A percentile compares a stretch with the other conserved stretches of the same genome.
These are phyloP conservation scores for Dexiosoma caninum DNA, from an alignment of 2,888 invertebrate genomes.

Conservation along the genomic window DNA sequence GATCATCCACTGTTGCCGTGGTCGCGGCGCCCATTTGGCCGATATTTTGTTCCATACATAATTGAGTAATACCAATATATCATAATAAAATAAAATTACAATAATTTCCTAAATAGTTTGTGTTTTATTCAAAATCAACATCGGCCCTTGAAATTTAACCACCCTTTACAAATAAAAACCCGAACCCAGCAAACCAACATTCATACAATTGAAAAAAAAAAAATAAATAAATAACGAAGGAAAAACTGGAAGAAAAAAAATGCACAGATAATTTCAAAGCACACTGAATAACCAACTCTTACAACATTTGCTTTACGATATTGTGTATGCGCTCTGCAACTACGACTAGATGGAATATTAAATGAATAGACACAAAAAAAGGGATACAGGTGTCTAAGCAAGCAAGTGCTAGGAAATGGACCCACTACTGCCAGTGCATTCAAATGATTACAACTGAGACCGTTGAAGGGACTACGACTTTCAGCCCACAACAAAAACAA, in stretches of 20 bases:
- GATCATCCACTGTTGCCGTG: too few relatives aligned
- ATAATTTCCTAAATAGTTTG: too few relatives aligned
- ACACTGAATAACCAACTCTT: slow-evolving; percentile 5
- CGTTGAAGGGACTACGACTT: slow-evolving; percentile 8
- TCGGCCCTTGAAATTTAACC: too few relatives aligned
- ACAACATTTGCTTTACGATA: slow-evolving; percentile 42
- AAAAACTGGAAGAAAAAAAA: slow-evolving; percentile 6
- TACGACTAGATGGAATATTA: slow-evolving; percentile 2
- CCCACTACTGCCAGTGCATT: slow-evolving; percentile 12
- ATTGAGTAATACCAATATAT: too few relatives aligned
- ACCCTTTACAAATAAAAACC: slow-evolving; percentile 22
- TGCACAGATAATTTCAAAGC: slow-evolving; percentile 37
- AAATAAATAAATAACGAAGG: slow-evolving; percentile 25
- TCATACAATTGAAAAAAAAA: slow-evolving; percentile 17
- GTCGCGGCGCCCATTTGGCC: too few relatives aligned
- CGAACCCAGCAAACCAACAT: slow-evolving; percentile 7
- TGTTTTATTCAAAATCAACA: too few relatives aligned
- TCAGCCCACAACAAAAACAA: slow-evolving; percentile 27
- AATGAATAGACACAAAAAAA: slow-evolving; percentile 43
- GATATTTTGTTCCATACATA: too few relatives aligned
- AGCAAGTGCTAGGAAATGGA: slow-evolving; percentile 19
- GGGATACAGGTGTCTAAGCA: slow-evolving; percentile 62
- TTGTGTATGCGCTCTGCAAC: slow-evolving; percentile 25
- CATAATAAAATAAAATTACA: too few relatives aligned
- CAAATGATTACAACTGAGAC: slow-evolving; percentile 40